Base-by-base conservation (phyloP, 2,797 vertebrate genomes). In the Alectoris magna region DNA sequence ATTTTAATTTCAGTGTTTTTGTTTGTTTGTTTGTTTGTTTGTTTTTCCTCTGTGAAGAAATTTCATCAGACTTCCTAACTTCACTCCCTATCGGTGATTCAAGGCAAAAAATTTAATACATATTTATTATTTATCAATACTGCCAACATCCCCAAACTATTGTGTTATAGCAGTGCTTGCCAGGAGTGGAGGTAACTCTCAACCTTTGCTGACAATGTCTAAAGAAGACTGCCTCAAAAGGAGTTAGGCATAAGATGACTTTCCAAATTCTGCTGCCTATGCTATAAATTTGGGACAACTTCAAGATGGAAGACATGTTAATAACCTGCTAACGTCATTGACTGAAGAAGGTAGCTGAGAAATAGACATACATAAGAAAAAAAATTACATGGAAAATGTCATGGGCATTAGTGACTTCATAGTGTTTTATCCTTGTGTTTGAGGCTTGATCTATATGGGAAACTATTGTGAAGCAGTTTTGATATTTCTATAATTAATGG, bases 111-210 rank as follows among this genome's bases (percentile, higher is more conserved):
- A 53, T 55, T 18, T 62, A 34, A 67, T 12, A 31, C 1, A 2
- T 0, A 0, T 5, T 68, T 63, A 3, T 29, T 14, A 10, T 82
- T 78, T 62, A 21, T 29, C 31, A 13, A 14, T 51, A 36, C 8
- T 43, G 10, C 5, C 58, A 53, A 48, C 0, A 0, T 26, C 55
- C 10, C 44, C 36, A 56, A 84, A 8, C 26, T 48, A 6, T 6
- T 63, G 29, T 24, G 36, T 21, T 41, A 23, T 24, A 31, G 13
- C 9, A 38, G 43, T 2, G 0, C 8, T 90, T 24, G 4, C 23
- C 9, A 38, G 16, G 0, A 0, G 22, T 6, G 39, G 5, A 11
- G 3, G 11, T 44, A 21, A 75, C 10, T 39, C 27, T 6, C 1
- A 15, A 7, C 9, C 8, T 70, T 39, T 83, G 27, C 6, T 53